Base-by-base conservation (phyloP, 2,888 invertebrate species). In the Ferdinandea cuprea region DNA sequence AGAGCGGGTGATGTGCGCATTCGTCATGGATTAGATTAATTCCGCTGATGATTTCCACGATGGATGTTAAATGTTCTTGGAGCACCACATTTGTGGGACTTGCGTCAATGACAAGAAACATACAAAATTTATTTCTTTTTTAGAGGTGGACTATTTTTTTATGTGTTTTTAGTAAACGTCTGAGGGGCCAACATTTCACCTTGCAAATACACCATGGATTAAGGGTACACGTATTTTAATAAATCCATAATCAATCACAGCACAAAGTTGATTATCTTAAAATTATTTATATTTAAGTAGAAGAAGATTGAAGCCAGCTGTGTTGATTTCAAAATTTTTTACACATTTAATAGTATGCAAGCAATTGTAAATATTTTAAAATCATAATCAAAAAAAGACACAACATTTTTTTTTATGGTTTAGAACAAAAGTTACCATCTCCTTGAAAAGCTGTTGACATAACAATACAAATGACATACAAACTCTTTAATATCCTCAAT, bases 1-100 rank as follows among this genome's bases (percentile, higher is more conserved):
- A 63, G 46, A 25, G 46, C 32, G 48, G 72, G 44, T 63, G 78
- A 73, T 83, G 78, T 68, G 50, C 72, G 44, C 66, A 54, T 78
- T 83, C 63, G 9, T 13, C 56, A 63, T 78, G 72, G 72, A 78
- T 83, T 78, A 68, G 65, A 78, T 83, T 83, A 73, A 83, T 68
- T 83, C 78, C 50, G 42, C 37, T 37, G 40, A 61, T 72, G 71
- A 72, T 52, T 28, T 58, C 32, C 32, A 46, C 30, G 30, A 71
- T 63, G 50, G 42, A 44, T 81, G 65, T 66, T 58, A 37, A 46
- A 65, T 35, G 50, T 15, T 80, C 35, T 7, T 13, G 19, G 40
- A 56, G 9, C 25, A 40, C 37, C 54, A 35, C 66, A 59, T 66
- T 73, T 56, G 74, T 68, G 21, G 30, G 28, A 30, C 46, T 50